Evolutionary conservation across 2,888 invertebrate genomes (phyloP).

Genomic region (Microplitis deprimator): DNA sequence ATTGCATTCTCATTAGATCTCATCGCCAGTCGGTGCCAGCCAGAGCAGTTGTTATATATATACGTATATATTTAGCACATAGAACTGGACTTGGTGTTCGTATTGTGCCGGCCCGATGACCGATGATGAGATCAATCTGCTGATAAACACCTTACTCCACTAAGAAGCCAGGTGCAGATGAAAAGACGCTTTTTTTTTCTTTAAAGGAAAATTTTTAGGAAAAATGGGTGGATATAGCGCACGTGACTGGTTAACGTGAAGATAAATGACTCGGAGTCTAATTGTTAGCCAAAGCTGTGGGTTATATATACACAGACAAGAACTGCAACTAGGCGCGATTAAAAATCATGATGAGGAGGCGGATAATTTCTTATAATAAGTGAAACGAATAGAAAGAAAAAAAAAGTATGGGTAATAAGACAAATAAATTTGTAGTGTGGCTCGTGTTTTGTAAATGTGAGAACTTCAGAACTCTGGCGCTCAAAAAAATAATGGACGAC

Average conservation of each 20-base stretch:
- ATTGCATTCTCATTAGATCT: constrained; percentile 17
- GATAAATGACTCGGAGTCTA: constrained; percentile 37
- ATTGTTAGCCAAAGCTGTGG: neutral
- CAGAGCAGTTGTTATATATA: constrained; percentile 17
- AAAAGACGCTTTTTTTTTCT: constrained; percentile 37
- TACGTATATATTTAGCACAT: neutral
- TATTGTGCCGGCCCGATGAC: neutral
- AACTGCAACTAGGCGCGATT: constrained; percentile 50
- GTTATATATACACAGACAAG: neutral
- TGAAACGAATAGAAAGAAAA: neutral
- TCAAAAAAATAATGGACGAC: neutral
- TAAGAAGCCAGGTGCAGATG: constrained; percentile 61
- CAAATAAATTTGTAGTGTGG: neutral
- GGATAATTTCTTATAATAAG: neutral
- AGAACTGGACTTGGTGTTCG: no score
- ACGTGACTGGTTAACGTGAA: constrained; percentile 57
- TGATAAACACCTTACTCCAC: neutral
- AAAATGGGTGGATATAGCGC: constrained; percentile 43
- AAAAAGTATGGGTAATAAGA: neutral
- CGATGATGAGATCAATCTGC: constrained; percentile 31
- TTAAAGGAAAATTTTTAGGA: constrained; percentile 43
- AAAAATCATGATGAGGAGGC: constrained; percentile 60
- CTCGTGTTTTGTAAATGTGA: constrained; percentile 10
- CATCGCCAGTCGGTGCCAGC: neutral
- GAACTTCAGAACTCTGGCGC: constrained; percentile 13